Evolutionary conservation across 2,888 invertebrate genomes (phyloP).

Genomic region (Lochmaea crataegi): DNA sequence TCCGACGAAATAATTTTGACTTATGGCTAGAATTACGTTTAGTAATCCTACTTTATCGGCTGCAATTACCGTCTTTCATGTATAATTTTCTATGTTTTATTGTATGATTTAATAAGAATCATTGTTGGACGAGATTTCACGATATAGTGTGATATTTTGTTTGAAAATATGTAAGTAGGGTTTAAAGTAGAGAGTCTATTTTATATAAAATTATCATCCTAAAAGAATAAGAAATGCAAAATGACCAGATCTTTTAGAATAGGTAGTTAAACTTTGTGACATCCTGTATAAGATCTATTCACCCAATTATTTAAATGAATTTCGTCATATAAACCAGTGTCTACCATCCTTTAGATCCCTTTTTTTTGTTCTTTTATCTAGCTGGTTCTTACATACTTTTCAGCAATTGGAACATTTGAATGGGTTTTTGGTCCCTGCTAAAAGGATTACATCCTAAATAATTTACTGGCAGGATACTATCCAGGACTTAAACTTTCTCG

Average conservation of each 20-base stretch:
- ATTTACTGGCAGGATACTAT: slow-evolving; percentile 9
- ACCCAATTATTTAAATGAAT: too few relatives aligned
- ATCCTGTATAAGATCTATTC: too few relatives aligned
- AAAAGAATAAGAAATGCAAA: too few relatives aligned
- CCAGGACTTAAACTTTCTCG: neutral
- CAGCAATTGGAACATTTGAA: slow-evolving; percentile 10
- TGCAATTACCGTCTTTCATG: slow-evolving; percentile 22
- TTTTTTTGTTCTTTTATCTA: neutral
- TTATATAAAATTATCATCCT: too few relatives aligned
- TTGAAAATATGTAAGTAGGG: too few relatives aligned
- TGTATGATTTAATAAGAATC: neutral
- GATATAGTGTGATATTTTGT: too few relatives aligned
- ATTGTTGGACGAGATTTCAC: neutral
- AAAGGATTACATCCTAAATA: slow-evolving; percentile 16
- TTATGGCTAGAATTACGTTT: slow-evolving; percentile 45
- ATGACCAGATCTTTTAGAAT: too few relatives aligned
- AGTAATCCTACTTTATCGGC: slow-evolving; percentile 46
- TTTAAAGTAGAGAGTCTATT: too few relatives aligned
- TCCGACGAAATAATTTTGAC: slow-evolving; percentile 51
- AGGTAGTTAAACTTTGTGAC: too few relatives aligned
- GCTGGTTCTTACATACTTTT: slow-evolving; percentile 4
- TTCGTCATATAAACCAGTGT: too few relatives aligned
- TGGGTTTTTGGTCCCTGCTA: slow-evolving; percentile 4
- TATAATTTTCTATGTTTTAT: slow-evolving; percentile 3
- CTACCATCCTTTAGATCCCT: too few relatives aligned